A percentile compares a stretch with the other conserved stretches of the same genome.
These are phyloP conservation scores for Schlechtendalia chinensis DNA, from an alignment of 1,140 invertebrate species.

Conservation along the genomic window DNA sequence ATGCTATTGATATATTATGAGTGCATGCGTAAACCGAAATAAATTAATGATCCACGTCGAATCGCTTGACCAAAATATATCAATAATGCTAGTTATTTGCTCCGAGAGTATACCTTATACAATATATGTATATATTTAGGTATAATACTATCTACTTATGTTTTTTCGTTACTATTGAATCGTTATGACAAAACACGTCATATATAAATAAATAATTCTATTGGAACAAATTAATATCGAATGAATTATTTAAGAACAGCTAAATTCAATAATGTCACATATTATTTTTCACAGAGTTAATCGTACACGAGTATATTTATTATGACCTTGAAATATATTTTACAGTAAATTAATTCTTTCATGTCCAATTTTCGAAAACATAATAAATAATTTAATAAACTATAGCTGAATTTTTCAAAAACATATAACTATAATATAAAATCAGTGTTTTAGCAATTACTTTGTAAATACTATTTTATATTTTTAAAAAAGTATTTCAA, in stretches of 20 bases:
- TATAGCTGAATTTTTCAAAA: too few relatives aligned
- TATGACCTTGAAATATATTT: not conserved
- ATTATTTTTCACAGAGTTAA: too few relatives aligned
- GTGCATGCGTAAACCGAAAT: not conserved
- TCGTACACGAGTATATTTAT: not conserved
- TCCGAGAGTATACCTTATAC: not conserved
- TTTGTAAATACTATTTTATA: too few relatives aligned
- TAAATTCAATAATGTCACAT: not conserved
- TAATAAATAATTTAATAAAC: too few relatives aligned
- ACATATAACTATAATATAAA: too few relatives aligned
- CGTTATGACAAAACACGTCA: too few relatives aligned
- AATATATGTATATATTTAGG: too few relatives aligned
- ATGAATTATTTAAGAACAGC: not conserved
- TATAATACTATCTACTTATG: not conserved
- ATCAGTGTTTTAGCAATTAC: too few relatives aligned
- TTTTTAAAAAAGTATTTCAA: too few relatives aligned
- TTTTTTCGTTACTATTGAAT: not conserved
- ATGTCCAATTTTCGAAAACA: too few relatives aligned
- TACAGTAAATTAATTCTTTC: conserved; percentile 4
- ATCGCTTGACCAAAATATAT: not conserved
- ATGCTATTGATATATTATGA: too few relatives aligned
- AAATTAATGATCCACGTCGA: conserved; percentile 34
- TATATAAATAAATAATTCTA: conserved; percentile 19
- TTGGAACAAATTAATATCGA: conserved; percentile 24
- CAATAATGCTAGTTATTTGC: not conserved